A percentile compares a stretch with the other conserved stretches of the same genome.
phyloP scores from a whole-genome alignment of 2,888 invertebrate genomes.

The Meiosimyza platycephala region DNA sequence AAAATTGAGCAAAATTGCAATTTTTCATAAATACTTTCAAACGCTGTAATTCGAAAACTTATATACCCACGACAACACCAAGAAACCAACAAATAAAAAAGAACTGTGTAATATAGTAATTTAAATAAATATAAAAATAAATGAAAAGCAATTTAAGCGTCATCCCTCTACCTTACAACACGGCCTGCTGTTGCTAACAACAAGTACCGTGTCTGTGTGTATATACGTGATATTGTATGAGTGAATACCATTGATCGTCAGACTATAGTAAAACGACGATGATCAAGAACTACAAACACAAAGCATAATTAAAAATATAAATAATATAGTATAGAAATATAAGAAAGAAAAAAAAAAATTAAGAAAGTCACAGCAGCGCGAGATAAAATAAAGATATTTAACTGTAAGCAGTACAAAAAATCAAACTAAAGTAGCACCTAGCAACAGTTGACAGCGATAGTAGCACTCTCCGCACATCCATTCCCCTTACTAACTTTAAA shows the following conservation, averaged over 20 bases:
- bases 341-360: slow-evolving; percentile 13
- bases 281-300: slow-evolving; percentile 5
- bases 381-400: not conserved
- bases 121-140: slow-evolving; percentile 4
- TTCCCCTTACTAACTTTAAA: not conserved
- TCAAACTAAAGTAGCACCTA: not conserved
- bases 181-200: too few species aligned
- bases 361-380: slow-evolving; percentile 4
- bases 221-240: not conserved
- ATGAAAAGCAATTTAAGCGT: slow-evolving; percentile 12
- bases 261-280: slow-evolving; percentile 8
- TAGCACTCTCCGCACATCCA: not conserved
- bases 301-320: slow-evolving; percentile 22
- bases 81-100: too few species aligned
- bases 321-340: not conserved
- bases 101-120: too few species aligned
- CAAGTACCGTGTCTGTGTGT: too few species aligned
- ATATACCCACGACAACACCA: too few species aligned
- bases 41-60: too few species aligned
- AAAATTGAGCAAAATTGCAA: too few species aligned
- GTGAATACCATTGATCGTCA: not conserved
- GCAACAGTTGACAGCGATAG: not conserved
- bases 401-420: too few species aligned
- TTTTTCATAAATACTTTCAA: too few species aligned
- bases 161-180: too few species aligned